Evolutionary conservation across 1,140 invertebrate genomes (phyloP).

Genomic region (Drosophila kikkawai): DNA sequence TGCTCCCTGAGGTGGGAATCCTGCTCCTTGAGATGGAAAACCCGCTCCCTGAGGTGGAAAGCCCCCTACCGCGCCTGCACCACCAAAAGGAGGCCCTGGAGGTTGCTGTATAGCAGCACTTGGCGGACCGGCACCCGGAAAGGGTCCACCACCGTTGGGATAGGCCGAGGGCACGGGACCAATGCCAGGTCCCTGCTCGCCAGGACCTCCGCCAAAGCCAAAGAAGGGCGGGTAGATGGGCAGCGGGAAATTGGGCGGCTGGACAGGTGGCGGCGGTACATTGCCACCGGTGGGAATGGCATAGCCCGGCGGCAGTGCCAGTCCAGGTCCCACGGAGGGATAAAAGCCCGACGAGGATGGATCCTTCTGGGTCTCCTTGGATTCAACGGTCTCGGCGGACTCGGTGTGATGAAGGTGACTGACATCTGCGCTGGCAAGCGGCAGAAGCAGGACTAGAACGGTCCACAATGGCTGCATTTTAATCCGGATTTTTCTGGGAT

Average conservation of each 20-base stretch:
- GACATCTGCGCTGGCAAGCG: slow-evolving; percentile 60
- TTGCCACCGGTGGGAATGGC: slow-evolving; percentile 58
- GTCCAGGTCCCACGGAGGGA: slow-evolving; percentile 39
- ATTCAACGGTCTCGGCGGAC: not conserved
- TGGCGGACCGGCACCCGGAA: slow-evolving; percentile 7
- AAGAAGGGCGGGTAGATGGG: slow-evolving; percentile 74
- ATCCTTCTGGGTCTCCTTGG: slow-evolving; percentile 37
- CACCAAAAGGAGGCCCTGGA: slow-evolving; percentile 1
- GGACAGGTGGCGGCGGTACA: slow-evolving; percentile 28
- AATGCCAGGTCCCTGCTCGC: slow-evolving; percentile 13
- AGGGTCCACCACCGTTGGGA: slow-evolving; percentile 29
- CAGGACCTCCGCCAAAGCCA: slow-evolving; percentile 51
- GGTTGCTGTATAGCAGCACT: slow-evolving; percentile 25
- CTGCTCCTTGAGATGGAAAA: slow-evolving; percentile 7
- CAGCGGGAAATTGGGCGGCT: slow-evolving; percentile 68
- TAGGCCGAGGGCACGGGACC: slow-evolving; percentile 43
- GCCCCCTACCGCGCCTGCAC: not conserved
- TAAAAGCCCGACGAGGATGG: slow-evolving; percentile 37
- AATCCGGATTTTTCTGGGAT: slow-evolving; percentile 8
- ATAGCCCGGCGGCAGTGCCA: slow-evolving; percentile 59
- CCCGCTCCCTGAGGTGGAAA: slow-evolving; percentile 12
- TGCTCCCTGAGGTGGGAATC: slow-evolving; percentile 9
- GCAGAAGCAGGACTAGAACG: slow-evolving; percentile 47
- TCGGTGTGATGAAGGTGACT: slow-evolving; percentile 48
- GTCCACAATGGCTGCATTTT: slow-evolving; percentile 16